Evolutionary conservation across 2,113 vertebrate genomes (phyloP).

Genomic region (Odocoileus hemionus): DNA sequence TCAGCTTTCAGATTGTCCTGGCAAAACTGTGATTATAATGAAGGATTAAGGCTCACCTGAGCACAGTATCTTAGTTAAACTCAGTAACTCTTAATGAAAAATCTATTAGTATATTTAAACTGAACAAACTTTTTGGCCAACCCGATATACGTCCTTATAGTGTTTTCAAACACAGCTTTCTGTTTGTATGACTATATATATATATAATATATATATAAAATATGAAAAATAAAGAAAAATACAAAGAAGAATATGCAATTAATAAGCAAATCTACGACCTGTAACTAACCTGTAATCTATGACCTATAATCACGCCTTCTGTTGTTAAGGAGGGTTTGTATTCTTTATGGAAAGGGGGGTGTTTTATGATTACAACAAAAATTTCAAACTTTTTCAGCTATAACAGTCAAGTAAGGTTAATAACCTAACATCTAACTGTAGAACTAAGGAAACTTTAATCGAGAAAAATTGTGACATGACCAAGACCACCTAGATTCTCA

Average conservation of each 20-base stretch:
- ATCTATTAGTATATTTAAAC: not conserved
- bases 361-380: slow-evolving; percentile 12
- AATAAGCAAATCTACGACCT: not conserved
- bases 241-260: not conserved
- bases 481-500: not conserved
- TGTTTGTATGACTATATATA: not conserved
- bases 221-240: not conserved
- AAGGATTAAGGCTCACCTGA: not conserved
- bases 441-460: not conserved
- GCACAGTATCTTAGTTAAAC: not conserved
- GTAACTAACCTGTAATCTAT: not conserved
- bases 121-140: not conserved
- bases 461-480: not conserved
- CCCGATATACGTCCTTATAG: not conserved
- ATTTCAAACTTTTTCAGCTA: not conserved
- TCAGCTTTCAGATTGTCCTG: not conserved
- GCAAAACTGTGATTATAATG: not conserved
- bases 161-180: slow-evolving; percentile 12
- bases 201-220: not conserved
- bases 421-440: not conserved
- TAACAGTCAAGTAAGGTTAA: not conserved
- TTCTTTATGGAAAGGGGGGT: not conserved
- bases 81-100: not conserved
- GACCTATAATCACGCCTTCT: not conserved
- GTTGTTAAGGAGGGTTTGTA: not conserved